Conservation (phyloP, 2,113 vertebrate genomes). For the Astatoreochromis straeleni region DNA sequence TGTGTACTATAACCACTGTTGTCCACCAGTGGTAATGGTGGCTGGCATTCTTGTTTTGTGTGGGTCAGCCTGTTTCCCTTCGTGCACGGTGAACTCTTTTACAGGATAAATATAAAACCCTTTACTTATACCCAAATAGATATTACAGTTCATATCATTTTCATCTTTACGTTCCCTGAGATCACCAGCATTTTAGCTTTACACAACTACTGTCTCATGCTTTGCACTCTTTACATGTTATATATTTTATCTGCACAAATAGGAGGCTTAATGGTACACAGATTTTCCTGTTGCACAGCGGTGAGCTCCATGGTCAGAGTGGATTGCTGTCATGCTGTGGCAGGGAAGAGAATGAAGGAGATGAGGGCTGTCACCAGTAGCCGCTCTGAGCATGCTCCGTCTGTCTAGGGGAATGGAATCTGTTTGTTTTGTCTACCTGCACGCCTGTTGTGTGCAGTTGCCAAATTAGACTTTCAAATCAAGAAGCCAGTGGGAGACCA, state of each 20-base stretch:
- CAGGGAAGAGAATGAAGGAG: constrained; percentile 28
- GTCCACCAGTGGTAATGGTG: constrained; percentile 26
- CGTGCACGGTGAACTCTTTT: background rate
- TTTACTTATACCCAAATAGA: background rate
- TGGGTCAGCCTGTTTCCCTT: background rate
- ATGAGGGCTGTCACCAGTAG: constrained; percentile 57
- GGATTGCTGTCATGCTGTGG: constrained; percentile 50
- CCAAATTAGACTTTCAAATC: constrained; percentile 81
- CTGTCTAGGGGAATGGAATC: constrained; percentile 57
- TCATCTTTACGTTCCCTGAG: background rate
- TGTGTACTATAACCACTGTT: constrained; percentile 4
- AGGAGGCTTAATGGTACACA: constrained; percentile 24
- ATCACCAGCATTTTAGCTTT: background rate
- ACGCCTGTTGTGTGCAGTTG: constrained; percentile 68
- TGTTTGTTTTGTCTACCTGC: constrained; percentile 74
- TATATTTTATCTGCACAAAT: background rate
- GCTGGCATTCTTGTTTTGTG: background rate
- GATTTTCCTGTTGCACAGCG: constrained; percentile 43
- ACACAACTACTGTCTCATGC: background rate
- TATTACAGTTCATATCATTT: background rate
- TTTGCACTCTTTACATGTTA: constrained; percentile 12
- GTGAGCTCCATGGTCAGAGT: constrained; percentile 35
- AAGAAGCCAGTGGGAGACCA: constrained; percentile 70
- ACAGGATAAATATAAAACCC: background rate
- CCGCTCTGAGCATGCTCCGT: constrained; percentile 60